Percentiles rank a stretch among this genome's conserved stretches.
Conservation (phyloP, 2,113 vertebrate species). For the Varanus komodoensis region DNA sequence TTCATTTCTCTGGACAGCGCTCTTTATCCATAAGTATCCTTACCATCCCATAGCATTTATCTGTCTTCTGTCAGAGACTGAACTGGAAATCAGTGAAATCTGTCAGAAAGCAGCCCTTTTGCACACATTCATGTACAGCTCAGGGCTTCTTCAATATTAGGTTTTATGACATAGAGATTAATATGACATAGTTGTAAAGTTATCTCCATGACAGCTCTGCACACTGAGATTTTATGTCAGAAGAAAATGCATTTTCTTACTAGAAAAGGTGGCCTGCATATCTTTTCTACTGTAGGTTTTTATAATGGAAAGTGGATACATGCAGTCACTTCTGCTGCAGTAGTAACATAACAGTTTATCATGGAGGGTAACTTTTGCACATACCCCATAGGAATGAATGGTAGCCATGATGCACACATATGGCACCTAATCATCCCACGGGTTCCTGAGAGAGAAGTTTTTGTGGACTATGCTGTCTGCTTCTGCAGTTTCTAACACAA, state of each 20-base stretch:
- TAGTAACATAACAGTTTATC: neutral
- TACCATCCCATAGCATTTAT: neutral
- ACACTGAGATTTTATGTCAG: neutral
- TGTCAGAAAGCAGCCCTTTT: neutral
- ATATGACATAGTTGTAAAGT: neutral
- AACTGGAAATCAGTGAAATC: neutral
- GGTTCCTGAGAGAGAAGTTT: neutral
- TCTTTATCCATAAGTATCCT: neutral
- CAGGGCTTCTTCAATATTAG: neutral
- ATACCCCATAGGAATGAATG: neutral
- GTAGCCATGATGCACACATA: neutral
- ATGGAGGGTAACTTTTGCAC: neutral
- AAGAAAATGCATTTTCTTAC: neutral
- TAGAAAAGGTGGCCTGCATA: neutral
- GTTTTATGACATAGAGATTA: neutral
- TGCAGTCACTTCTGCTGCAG: neutral
- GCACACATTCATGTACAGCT: neutral
- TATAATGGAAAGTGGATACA: neutral
- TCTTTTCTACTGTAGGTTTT: neutral
- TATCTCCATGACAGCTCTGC: neutral
- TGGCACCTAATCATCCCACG: neutral
- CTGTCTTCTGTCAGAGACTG: neutral
- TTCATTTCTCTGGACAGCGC: neutral
- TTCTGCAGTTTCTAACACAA: slow-evolving; percentile 17
- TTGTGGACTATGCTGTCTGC: neutral